Percentiles rank a stretch among this genome's conserved stretches.
Conservation (phyloP, 2,797 vertebrate species). For the Merluccius polli region DNA sequence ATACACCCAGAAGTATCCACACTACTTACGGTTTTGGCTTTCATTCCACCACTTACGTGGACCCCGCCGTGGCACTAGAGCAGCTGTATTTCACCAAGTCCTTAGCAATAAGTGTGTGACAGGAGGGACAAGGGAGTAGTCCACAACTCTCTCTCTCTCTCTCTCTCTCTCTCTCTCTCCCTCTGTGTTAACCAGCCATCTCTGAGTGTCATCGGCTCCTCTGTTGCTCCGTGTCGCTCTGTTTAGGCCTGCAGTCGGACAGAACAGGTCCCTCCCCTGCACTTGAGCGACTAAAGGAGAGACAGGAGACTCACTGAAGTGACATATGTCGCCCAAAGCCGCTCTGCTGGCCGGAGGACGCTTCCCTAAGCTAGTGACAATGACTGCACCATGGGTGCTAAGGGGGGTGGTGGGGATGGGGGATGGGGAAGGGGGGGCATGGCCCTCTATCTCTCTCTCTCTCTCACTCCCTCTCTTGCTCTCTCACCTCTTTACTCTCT, state of each 20-base stretch:
- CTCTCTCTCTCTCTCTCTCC: background rate
- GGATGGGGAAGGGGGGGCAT: too few relatives aligned
- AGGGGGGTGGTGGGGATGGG: constrained; percentile 53
- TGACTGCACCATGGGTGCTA: constrained; percentile 60
- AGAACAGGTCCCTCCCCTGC: constrained; percentile 45
- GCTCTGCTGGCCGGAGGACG: constrained; percentile 60
- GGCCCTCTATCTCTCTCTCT: constrained; percentile 12
- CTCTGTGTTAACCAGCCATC: background rate
- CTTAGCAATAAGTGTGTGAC: background rate
- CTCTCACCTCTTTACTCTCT: background rate
- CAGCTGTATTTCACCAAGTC: background rate
- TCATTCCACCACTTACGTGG: constrained; percentile 46
- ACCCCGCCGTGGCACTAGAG: constrained; percentile 21
- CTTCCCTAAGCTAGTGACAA: constrained; percentile 61
- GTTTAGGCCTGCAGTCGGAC: background rate
- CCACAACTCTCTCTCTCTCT: background rate
- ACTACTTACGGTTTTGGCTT: constrained; percentile 56
- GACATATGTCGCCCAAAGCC: constrained; percentile 75
- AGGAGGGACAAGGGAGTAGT: background rate
- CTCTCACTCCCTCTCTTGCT: background rate
- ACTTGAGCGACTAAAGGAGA: constrained; percentile 58
- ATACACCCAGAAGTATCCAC: constrained; percentile 6
- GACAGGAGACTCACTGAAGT: constrained; percentile 65
- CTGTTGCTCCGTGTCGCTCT: background rate
- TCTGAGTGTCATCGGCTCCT: background rate